A percentile compares a stretch with the other conserved stretches of the same genome.
Conservation (phyloP, 1,140 invertebrate genomes). For the Papilio xuthus region DNA sequence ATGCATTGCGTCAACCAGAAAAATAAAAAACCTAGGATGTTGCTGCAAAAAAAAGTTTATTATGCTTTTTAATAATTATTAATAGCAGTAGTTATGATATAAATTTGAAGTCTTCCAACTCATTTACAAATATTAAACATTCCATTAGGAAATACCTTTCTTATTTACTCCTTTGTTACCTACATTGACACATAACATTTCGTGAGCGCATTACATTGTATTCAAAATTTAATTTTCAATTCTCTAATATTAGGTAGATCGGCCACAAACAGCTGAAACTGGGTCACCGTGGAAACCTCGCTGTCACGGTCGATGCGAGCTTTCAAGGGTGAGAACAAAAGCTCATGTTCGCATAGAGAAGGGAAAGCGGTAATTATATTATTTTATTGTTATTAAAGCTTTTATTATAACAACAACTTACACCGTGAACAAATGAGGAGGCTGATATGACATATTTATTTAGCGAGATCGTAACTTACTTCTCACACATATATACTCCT, state of each 20-base stretch:
- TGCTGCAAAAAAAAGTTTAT: neutral
- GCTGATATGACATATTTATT: neutral
- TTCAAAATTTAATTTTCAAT: conserved; percentile 15
- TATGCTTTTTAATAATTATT: too few relatives aligned
- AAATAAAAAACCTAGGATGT: neutral
- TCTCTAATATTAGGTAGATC: conserved; percentile 2
- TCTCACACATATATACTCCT: neutral
- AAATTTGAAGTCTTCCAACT: too few relatives aligned
- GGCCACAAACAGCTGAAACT: conserved; percentile 22
- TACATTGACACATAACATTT: neutral
- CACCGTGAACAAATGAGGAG: neutral
- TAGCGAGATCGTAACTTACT: neutral
- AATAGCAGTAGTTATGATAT: too few relatives aligned
- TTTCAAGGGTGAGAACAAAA: conserved; percentile 28
- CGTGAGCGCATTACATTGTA: neutral
- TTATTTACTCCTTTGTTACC: neutral
- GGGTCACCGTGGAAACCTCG: conserved; percentile 19
- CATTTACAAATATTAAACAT: neutral
- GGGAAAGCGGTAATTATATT: neutral
- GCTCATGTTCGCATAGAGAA: conserved; percentile 8
- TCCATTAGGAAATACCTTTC: neutral
- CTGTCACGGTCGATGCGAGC: conserved; percentile 32
- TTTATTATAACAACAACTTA: neutral
- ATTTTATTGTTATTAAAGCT: neutral
- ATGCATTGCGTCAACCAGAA: neutral